Evolutionary conservation across 1,140 invertebrate genomes (phyloP).

Genomic region (Lucilia sericata): DNA sequence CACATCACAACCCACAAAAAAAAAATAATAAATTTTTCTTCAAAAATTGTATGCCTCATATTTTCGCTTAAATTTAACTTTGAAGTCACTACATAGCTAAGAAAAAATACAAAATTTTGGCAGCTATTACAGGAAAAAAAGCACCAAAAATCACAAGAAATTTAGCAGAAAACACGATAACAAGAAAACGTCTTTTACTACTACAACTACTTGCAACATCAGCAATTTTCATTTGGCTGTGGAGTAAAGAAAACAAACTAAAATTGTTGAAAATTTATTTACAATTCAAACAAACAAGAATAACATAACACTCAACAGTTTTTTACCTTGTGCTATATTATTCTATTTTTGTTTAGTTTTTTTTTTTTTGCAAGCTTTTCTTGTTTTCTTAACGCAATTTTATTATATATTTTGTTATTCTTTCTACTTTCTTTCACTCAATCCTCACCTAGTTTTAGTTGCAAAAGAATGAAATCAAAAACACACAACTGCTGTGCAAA

Average conservation of each 20-base stretch:
- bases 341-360: constrained; percentile 31
- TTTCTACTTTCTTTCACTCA: background rate
- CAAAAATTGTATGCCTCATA: background rate
- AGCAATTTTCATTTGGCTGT: background rate
- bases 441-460: constrained; percentile 27
- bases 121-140: background rate
- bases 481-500: background rate
- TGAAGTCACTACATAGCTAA: background rate
- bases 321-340: constrained; percentile 66
- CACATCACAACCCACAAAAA: background rate
- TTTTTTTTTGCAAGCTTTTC: background rate
- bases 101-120: too few species aligned
- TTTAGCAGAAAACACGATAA: background rate
- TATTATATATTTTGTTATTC: background rate
- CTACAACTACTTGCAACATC: background rate
- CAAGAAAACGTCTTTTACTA: background rate
- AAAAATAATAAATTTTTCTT: background rate
- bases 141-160: background rate
- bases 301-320: constrained; percentile 54
- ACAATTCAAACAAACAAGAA: constrained; percentile 17
- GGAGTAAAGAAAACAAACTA: background rate
- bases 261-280: constrained; percentile 18
- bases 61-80: background rate
- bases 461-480: background rate
- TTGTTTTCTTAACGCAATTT: background rate